A percentile compares a stretch with the other conserved stretches of the same genome.
Evolutionary conservation across 2,888 invertebrate genomes (phyloP).

Genomic region (Nemotelus nigrinus): DNA sequence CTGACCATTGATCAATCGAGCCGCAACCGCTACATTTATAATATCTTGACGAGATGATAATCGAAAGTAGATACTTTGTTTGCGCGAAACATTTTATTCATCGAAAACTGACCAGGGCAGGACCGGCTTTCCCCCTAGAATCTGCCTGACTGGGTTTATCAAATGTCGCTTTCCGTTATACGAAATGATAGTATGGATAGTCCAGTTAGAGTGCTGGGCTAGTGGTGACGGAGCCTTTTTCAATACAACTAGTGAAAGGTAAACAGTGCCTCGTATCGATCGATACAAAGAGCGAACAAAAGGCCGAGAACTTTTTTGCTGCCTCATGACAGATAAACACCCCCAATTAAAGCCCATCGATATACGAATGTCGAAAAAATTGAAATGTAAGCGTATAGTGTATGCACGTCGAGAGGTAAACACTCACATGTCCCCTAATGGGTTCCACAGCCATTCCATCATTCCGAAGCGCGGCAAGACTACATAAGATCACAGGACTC

Average conservation of each 20-base stretch:
- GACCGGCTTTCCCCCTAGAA: no score
- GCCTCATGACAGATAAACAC: constrained; percentile 34
- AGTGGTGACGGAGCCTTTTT: no score
- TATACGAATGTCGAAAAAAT: not conserved
- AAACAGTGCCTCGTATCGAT: constrained; percentile 4
- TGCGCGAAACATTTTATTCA: constrained; percentile 15
- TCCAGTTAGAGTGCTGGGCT: no score
- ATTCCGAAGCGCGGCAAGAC: no score
- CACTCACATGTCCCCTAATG: not conserved
- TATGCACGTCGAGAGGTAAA: not conserved
- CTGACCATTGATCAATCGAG: not conserved
- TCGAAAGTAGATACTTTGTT: constrained; percentile 30
- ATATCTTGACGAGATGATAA: not conserved
- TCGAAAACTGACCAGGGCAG: no score
- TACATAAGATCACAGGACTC: not conserved
- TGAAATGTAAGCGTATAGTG: constrained; percentile 6
- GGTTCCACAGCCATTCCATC: not conserved
- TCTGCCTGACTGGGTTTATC: no score
- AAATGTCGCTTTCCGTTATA: no score
- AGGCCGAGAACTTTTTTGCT: not conserved
- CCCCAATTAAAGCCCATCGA: constrained; percentile 27
- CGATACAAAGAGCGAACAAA: not conserved
- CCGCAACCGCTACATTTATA: constrained; percentile 18
- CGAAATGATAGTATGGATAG: no score
- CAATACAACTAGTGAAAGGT: constrained; percentile 12